A percentile compares a stretch with the other conserved stretches of the same genome.
phyloP scores from a whole-genome alignment of 2,113 vertebrate species.

The Tragelaphus scriptus region DNA sequence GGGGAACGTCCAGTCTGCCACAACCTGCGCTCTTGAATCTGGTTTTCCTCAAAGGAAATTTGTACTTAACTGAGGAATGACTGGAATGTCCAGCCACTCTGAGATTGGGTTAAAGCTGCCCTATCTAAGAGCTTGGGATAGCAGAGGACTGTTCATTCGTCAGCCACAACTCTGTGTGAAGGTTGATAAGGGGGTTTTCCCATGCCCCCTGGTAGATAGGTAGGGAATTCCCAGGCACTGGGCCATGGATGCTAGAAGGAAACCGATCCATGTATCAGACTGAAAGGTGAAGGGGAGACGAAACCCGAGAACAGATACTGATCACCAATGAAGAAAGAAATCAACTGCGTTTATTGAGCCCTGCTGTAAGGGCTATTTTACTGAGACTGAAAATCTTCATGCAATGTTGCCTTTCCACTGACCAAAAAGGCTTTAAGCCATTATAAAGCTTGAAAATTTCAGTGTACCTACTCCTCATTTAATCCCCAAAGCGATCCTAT shows the following conservation, averaged over 20 bases:
- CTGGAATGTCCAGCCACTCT: constrained; percentile 28
- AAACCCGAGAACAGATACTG: not conserved
- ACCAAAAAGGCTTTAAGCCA: not conserved
- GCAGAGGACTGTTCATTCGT: not conserved
- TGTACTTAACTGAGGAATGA: constrained; percentile 21
- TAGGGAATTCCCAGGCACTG: constrained; percentile 22
- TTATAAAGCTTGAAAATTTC: not conserved
- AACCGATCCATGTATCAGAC: not conserved
- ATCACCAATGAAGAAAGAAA: not conserved
- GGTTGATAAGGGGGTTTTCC: constrained; percentile 25
- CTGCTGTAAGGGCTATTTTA: not conserved
- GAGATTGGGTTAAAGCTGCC: constrained; percentile 22
- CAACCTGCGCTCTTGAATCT: constrained; percentile 22
- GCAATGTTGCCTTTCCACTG: not conserved
- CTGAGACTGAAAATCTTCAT: not conserved
- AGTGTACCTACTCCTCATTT: not conserved
- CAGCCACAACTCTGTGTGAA: not conserved
- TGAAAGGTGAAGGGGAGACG: not conserved
- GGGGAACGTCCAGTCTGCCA: not conserved
- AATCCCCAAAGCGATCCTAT: not conserved
- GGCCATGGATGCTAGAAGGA: not conserved
- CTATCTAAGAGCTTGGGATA: constrained; percentile 1
- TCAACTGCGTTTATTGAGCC: not conserved
- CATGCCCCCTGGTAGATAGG: not conserved
- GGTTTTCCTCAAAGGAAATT: constrained; percentile 45